Evolutionary conservation across 2,888 invertebrate species (phyloP).

Genomic region (Eupeodes luniger): DNA sequence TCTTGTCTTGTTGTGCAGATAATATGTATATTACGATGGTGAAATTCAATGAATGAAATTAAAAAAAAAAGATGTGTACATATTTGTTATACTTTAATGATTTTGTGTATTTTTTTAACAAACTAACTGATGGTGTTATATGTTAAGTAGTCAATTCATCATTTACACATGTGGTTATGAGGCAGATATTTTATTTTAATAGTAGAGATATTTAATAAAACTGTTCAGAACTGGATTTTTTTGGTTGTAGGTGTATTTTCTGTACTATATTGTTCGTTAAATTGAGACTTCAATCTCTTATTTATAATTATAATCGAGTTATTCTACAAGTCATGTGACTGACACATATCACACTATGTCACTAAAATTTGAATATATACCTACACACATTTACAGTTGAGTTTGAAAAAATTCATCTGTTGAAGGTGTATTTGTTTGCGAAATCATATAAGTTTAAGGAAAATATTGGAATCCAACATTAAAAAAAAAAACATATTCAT

Average conservation of each 20-base stretch:
- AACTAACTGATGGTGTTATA: background rate
- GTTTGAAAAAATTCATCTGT: background rate
- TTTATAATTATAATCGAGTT: conserved; percentile 25
- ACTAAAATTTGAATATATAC: background rate
- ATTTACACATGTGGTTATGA: background rate
- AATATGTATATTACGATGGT: background rate
- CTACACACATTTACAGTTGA: background rate
- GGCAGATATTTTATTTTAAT: conserved; percentile 20
- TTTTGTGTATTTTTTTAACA: conserved; percentile 33
- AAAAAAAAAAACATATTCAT: too few relatives aligned
- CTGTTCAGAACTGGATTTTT: conserved; percentile 25
- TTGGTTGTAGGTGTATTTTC: conserved; percentile 17
- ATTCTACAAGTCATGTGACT: conserved; percentile 24
- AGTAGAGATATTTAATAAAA: conserved; percentile 12
- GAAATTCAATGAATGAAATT: conserved; percentile 61
- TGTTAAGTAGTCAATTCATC: conserved; percentile 18
- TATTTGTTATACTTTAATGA: background rate
- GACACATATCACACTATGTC: conserved; percentile 8
- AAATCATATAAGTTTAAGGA: too few relatives aligned
- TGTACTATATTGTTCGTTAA: background rate
- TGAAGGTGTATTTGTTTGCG: too few relatives aligned
- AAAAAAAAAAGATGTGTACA: background rate
- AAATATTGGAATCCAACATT: too few relatives aligned
- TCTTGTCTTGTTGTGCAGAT: conserved; percentile 26
- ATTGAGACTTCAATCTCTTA: conserved; percentile 28